Conservation (phyloP, 2,888 invertebrate species). For the Phortica magna region DNA sequence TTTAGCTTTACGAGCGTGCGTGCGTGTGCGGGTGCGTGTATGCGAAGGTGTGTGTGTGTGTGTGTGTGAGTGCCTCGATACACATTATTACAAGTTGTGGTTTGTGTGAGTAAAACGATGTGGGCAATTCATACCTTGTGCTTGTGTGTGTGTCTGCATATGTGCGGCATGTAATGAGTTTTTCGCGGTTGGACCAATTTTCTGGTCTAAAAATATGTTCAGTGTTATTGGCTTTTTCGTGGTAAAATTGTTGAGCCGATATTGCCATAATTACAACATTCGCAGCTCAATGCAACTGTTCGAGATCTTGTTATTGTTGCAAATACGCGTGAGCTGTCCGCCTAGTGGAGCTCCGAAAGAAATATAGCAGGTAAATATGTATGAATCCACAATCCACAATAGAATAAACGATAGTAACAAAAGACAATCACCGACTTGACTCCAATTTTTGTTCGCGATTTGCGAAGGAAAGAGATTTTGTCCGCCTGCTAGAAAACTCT, state of each 20-base stretch:
- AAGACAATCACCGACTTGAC: too few relatives aligned
- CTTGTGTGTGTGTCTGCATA: conserved; percentile 8
- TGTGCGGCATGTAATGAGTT: conserved; percentile 67
- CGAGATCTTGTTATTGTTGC: conserved; percentile 48
- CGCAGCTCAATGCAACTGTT: conserved; percentile 56
- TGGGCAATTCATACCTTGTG: background rate
- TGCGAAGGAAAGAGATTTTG: too few relatives aligned
- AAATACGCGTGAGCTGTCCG: too few relatives aligned
- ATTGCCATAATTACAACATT: conserved; percentile 30
- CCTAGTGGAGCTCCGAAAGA: too few relatives aligned
- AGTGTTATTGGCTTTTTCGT: conserved; percentile 38
- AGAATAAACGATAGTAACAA: too few relatives aligned
- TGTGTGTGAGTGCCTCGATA: background rate
- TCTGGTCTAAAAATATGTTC: conserved; percentile 47
- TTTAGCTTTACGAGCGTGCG: conserved; percentile 15
- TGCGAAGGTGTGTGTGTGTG: conserved; percentile 1
- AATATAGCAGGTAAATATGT: too few relatives aligned
- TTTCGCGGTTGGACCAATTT: conserved; percentile 54
- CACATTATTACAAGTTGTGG: background rate
- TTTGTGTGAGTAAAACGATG: background rate
- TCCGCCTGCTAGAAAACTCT: too few relatives aligned
- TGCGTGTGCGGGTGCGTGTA: conserved; percentile 15
- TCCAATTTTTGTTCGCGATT: too few relatives aligned
- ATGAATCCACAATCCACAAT: too few relatives aligned
- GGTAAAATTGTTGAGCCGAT: conserved; percentile 1